Base-by-base conservation (phyloP, 1,140 invertebrate genomes). In the Hycleus phaleratus region DNA sequence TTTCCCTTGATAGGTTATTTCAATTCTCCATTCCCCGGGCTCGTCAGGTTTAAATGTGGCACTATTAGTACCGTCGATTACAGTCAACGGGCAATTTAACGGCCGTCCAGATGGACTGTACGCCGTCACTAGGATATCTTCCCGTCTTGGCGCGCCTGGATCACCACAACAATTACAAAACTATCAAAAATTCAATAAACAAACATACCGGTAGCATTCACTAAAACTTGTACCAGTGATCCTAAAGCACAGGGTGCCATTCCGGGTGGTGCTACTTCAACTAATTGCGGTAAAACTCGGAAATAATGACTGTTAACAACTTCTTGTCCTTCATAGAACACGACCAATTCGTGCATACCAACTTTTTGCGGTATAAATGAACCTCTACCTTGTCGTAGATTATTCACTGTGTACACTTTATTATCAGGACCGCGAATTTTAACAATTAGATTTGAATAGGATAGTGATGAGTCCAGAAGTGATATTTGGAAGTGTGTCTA, bases 41-140 rank as follows among this genome's bases (percentile, higher is more conserved):
- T 98, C 95, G 65, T 96, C 91, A 4, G 96, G 95, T 72, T 94
- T 90, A 74, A 99, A 98, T 58, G 91, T 95, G 49, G 95, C 93
- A 59, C 89, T 90, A 71, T 93, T 92, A 11, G 88, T 85, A 57
- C 90, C 91, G 54, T 85, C 84, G 51, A 82, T 79, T 58, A 86
- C 84, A 61, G 86, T 84, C 7, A 95, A 82, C 1, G 86, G 84
- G 71, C 92, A 91, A 38, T 83, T 79, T 40, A 88, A 75, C 0
- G 82, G 78, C 46, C 87, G 82, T 38, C 91, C 91, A 40, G 86
- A 88, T 1, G 95, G 95, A 9, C 92, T 88, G 64, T 87, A 86
- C 0, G 94, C 93, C 26, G 91, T 91, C 39, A 97, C 91, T 65
- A 90, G 81, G 59, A 93, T 88, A 66, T 84, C 91, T 74, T 87